Evolutionary conservation across 2,888 invertebrate genomes (phyloP).

Genomic region (Cordilura impudica): DNA sequence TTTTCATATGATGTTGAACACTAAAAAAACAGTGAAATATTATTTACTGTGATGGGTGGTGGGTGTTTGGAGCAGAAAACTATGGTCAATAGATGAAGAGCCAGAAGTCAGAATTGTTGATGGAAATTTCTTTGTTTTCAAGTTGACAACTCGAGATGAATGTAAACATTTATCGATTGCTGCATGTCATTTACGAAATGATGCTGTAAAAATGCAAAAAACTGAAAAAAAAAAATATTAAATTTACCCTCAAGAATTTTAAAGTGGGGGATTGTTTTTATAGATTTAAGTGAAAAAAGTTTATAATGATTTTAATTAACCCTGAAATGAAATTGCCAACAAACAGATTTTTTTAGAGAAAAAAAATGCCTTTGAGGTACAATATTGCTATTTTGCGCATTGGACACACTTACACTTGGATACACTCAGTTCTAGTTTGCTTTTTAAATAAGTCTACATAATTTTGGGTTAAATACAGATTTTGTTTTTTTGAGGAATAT

Average conservation of each 20-base stretch:
- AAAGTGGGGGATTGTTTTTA: neutral
- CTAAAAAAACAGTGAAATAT: neutral
- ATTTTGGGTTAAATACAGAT: too few species aligned
- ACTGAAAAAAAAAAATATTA: neutral
- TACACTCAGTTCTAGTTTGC: too few species aligned
- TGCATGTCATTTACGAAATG: slow-evolving; percentile 60
- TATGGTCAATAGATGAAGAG: slow-evolving; percentile 25
- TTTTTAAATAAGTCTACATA: too few species aligned
- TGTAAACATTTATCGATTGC: slow-evolving; percentile 75
- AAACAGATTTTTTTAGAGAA: too few species aligned
- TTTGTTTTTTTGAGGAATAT: too few species aligned
- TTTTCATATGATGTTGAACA: neutral
- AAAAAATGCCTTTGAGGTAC: too few species aligned
- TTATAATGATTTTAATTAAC: neutral
- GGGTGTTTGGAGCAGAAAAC: neutral
- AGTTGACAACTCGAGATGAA: slow-evolving; percentile 77
- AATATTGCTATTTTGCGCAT: too few species aligned
- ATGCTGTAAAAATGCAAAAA: neutral
- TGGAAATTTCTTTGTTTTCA: slow-evolving; percentile 75
- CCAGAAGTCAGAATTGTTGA: slow-evolving; percentile 57
- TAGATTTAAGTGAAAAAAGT: neutral
- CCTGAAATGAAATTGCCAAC: neutral
- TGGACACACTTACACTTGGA: too few species aligned
- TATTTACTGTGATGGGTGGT: slow-evolving; percentile 14
- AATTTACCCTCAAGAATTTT: neutral